Conservation (phyloP, 2,888 invertebrate genomes). For the Drosophila crucigera region DNA sequence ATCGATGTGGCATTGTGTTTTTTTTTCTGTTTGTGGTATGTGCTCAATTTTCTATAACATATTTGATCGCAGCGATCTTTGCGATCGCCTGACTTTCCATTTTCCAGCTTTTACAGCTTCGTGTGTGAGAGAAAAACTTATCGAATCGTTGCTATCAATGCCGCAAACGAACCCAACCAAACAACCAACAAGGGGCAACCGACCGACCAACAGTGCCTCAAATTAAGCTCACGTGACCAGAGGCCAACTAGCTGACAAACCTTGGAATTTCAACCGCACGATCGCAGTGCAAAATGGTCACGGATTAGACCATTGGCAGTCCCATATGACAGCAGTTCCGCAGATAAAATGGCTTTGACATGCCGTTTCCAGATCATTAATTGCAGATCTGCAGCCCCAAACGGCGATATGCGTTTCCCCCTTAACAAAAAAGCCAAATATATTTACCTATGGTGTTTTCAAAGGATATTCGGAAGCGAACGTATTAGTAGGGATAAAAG, state of each 20-base stretch:
- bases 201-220: constrained; percentile 44
- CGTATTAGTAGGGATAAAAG: too few species aligned
- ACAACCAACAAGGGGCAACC: not conserved
- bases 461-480: not conserved
- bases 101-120: constrained; percentile 60
- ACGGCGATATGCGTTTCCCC: not conserved
- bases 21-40: constrained; percentile 58
- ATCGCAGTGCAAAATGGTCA: constrained; percentile 60
- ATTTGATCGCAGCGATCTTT: constrained; percentile 75
- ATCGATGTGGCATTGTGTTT: constrained; percentile 50
- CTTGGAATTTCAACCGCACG: constrained; percentile 66
- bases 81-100: constrained; percentile 77
- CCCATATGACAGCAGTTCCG: constrained; percentile 61
- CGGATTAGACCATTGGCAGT: constrained; percentile 44
- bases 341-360: constrained; percentile 66
- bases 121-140: constrained; percentile 77
- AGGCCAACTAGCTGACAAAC: constrained; percentile 84
- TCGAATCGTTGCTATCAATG: constrained; percentile 69
- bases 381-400: constrained; percentile 38
- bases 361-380: constrained; percentile 71
- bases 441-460: not conserved
- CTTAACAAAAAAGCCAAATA: not conserved
- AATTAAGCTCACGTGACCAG: constrained; percentile 83
- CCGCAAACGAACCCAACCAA: constrained; percentile 50
- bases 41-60: constrained; percentile 79